Percentiles rank a stretch among this genome's conserved stretches.
Conservation (phyloP, 2,797 vertebrate species). For the Megaceryle alcyon region DNA sequence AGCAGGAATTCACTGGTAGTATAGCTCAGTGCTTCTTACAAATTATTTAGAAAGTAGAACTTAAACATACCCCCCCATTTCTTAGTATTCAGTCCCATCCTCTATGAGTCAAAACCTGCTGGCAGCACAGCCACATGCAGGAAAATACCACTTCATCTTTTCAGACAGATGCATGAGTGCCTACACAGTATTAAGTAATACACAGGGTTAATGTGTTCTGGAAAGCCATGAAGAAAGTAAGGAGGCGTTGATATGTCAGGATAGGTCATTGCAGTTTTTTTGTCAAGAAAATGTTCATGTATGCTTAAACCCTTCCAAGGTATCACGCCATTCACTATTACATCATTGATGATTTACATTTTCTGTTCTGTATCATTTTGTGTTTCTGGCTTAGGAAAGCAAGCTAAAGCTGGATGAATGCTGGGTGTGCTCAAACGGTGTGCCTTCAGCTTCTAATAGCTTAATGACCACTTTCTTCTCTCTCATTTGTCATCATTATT, state of each 20-base stretch:
- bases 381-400: constrained; percentile 26
- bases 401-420: constrained; percentile 20
- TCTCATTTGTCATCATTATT: constrained; percentile 73
- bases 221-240: neutral
- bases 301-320: constrained; percentile 42
- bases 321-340: constrained; percentile 29
- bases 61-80: fast-evolving
- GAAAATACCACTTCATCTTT: neutral
- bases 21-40: neutral
- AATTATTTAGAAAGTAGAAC: neutral
- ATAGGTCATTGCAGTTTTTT: constrained; percentile 18
- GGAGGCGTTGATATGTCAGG: neutral
- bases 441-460: constrained; percentile 32
- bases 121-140: neutral
- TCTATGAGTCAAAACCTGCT: neutral
- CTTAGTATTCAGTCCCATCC: neutral
- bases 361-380: constrained; percentile 65
- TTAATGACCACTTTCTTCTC: constrained; percentile 58
- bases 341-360: constrained; percentile 67
- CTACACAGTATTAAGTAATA: neutral
- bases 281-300: constrained; percentile 51
- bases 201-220: neutral
- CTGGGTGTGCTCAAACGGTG: neutral
- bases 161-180: neutral
- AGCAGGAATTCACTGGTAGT: neutral